These are phyloP conservation scores for Trachymyrmex septentrionalis DNA, from an alignment of 1,140 invertebrate species.

Conservation along the genomic window DNA sequence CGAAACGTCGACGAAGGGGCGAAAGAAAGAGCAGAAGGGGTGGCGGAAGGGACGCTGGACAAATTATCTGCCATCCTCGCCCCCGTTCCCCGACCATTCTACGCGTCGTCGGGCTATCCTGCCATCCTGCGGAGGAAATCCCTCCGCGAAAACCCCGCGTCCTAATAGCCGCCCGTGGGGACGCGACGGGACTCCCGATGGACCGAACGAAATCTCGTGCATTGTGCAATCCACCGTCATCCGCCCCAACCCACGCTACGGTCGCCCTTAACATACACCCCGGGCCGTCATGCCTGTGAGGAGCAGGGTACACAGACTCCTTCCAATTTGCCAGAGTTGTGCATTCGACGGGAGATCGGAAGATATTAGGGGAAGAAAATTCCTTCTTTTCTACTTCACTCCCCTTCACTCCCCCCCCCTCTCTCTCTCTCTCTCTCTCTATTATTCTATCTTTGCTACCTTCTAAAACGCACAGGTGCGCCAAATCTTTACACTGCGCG, in stretches of 20 bases:
- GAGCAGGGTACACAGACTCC: conserved; percentile 39
- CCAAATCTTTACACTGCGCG: not conserved
- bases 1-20: conserved; percentile 43
- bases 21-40: conserved; percentile 40
- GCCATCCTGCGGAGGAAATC: conserved; percentile 63
- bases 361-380: conserved; percentile 74
- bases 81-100: conserved; percentile 61
- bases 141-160: conserved; percentile 60
- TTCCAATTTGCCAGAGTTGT: conserved; percentile 78
- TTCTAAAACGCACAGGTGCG: conserved; percentile 49
- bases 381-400: conserved; percentile 19
- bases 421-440: not conserved
- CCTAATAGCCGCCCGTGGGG: conserved; percentile 81
- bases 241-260: conserved; percentile 12
- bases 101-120: conserved; percentile 65
- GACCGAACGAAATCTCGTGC: conserved; percentile 81
- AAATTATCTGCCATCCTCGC: conserved; percentile 82
- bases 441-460: conserved; percentile 57
- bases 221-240: conserved; percentile 74
- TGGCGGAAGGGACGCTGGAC: conserved; percentile 74
- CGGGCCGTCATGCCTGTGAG: conserved; percentile 17
- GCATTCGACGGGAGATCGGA: conserved; percentile 75
- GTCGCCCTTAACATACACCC: conserved; percentile 40
- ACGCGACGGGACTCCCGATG: conserved; percentile 80
- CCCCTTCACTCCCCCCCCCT: too few relatives aligned